Base-by-base conservation (phyloP, 2,113 vertebrate species). In the Cheilinus undulatus region DNA sequence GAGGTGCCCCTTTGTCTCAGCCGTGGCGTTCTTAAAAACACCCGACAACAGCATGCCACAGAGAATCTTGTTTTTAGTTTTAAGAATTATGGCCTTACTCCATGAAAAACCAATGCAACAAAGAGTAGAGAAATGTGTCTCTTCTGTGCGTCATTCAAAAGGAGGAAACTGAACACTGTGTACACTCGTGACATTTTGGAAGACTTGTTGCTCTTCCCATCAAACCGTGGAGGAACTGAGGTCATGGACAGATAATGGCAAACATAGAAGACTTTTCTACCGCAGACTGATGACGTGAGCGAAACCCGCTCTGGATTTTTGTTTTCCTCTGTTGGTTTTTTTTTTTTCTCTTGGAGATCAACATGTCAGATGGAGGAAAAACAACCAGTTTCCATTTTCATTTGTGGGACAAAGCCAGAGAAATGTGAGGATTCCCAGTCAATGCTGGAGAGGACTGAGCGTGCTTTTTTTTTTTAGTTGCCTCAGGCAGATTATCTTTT, bases 401-500 rank as follows among this genome's bases (percentile, higher is more conserved):
- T 63, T 61, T 62, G 17, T 64, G 71, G 84, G 66, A 75, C 59
- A 70, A 78, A 65, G 86, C 63, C 49, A 40, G 62, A 78, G 57
- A 75, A 76, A 32, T 5, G 51, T 72, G 46, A 76, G 71, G 78
- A 81, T 80, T 51, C 50, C 43, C 53, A 62, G 49, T 34, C 40
- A 53, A 52, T 74, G 67, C 66, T 81, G 64, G 45, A 66, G 49
- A 72, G 64, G 80, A 84, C 86, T 89, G 85, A 77, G 82, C 75
- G 67, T 83, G 80, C 88, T 84, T 86, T 34, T 34, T 34, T 8
- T 34, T 91, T 91, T 91, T 64, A 79, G 89, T 92, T 89, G 88
- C 83, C 85, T 89, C 83, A 76, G 90, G 86, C 90, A 91, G 68
- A 85, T 80, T 89, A 86, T 91, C 85, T 93, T 93, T 93, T 92